Percentiles rank a stretch among this genome's conserved stretches.
phyloP scores from a whole-genome alignment of 2,888 invertebrate genomes.

The Atrina japonica region DNA sequence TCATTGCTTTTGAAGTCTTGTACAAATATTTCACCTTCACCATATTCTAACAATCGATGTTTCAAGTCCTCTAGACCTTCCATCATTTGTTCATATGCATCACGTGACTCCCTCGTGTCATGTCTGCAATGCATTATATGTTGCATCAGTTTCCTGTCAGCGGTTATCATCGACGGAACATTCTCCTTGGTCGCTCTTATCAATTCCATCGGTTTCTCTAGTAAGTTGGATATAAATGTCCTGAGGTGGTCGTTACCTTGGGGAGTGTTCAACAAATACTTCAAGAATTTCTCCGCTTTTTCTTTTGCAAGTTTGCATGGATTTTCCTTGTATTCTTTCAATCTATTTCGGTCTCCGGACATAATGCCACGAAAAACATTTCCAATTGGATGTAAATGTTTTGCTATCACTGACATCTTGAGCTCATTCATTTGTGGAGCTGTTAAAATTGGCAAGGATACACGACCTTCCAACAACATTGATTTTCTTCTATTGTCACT shows the following conservation, averaged over 20 bases:
- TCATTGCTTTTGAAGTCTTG: slow-evolving; percentile 55
- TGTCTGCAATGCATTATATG: slow-evolving; percentile 49
- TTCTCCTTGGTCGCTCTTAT: slow-evolving; percentile 44
- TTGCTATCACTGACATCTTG: slow-evolving; percentile 4
- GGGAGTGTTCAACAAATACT: slow-evolving; percentile 30
- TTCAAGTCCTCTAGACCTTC: slow-evolving; percentile 53
- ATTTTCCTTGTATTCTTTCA: slow-evolving; percentile 47
- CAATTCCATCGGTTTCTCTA: slow-evolving; percentile 52
- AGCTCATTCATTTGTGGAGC: neutral
- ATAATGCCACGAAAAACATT: neutral
- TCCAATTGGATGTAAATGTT: slow-evolving; percentile 10
- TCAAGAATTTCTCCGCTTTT: slow-evolving; percentile 42
- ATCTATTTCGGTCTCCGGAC: slow-evolving; percentile 19
- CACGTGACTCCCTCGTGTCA: slow-evolving; percentile 47
- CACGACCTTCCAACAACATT: neutral
- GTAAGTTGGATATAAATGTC: slow-evolving; percentile 41
- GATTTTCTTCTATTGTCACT: neutral
- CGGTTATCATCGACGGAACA: slow-evolving; percentile 55
- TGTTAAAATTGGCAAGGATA: neutral
- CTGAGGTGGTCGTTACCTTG: slow-evolving; percentile 23
- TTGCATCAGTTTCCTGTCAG: slow-evolving; percentile 60
- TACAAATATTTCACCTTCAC: slow-evolving; percentile 58
- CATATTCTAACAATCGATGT: slow-evolving; percentile 56
- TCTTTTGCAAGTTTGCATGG: slow-evolving; percentile 46
- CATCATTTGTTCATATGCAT: slow-evolving; percentile 57